phyloP scores from a whole-genome alignment of 2,113 vertebrate species.

The Oxyruncus cristatus region DNA sequence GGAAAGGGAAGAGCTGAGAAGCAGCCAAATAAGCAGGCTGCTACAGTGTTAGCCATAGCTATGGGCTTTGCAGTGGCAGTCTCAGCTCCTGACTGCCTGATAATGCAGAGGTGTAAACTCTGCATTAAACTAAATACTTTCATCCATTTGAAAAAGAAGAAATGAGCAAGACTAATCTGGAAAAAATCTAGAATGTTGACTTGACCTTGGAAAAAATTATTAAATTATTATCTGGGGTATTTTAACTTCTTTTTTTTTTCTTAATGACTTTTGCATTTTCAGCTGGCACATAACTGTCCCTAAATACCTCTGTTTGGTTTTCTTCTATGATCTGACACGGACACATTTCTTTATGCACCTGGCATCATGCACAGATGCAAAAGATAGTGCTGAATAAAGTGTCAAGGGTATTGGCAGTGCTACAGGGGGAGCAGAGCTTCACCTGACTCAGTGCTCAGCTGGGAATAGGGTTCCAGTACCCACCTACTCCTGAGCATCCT shows the following conservation, averaged over 20 bases:
- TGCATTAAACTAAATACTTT: neutral
- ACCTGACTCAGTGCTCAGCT: accelerated
- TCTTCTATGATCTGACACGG: neutral
- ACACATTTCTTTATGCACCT: neutral
- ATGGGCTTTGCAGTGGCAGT: neutral
- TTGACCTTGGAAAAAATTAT: neutral
- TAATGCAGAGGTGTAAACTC: neutral
- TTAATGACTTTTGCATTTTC: neutral
- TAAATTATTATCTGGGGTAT: accelerated
- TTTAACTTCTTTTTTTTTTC: neutral
- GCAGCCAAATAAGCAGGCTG: neutral
- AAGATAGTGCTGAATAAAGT: neutral
- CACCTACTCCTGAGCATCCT: neutral
- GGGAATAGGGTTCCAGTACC: neutral
- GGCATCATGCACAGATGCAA: neutral
- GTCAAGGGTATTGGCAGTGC: neutral
- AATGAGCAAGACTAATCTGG: neutral
- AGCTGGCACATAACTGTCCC: neutral
- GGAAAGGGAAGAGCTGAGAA: neutral
- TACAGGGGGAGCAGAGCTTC: neutral
- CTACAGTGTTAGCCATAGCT: neutral
- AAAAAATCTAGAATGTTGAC: neutral
- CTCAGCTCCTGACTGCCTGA: neutral
- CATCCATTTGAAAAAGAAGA: neutral
- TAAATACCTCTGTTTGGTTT: neutral